Conservation (phyloP, 2,888 invertebrate species). For the Drosophila kambysellisi region DNA sequence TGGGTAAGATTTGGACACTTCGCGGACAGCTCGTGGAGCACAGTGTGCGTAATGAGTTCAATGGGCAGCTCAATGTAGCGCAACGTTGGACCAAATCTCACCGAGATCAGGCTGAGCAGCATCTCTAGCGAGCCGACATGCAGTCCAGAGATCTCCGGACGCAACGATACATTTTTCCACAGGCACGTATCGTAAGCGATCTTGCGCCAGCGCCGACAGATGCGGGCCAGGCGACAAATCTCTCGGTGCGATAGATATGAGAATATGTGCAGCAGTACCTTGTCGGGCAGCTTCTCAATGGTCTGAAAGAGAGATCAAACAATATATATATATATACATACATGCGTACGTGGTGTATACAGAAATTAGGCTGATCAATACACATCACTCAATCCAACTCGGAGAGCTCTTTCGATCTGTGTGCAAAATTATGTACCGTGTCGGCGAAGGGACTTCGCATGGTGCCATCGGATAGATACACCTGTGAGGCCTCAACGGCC, state of each 20-base stretch:
- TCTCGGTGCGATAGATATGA: constrained; percentile 97
- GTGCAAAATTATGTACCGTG: constrained; percentile 88
- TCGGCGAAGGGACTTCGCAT: constrained; percentile 92
- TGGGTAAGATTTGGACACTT: constrained; percentile 98
- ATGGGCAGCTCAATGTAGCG: constrained; percentile 97
- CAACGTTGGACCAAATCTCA: constrained; percentile 94
- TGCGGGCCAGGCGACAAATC: constrained; percentile 96
- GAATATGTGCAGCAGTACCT: constrained; percentile 97
- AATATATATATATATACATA: constrained; percentile 7
- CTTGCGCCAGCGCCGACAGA: constrained; percentile 98
- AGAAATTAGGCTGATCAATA: constrained; percentile 20
- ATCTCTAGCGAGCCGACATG: constrained; percentile 92
- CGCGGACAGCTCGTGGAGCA: constrained; percentile 97
- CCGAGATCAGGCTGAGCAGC: constrained; percentile 93
- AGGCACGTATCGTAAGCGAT: constrained; percentile 97
- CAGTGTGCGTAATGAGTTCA: constrained; percentile 97
- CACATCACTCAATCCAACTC: not conserved
- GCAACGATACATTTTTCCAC: constrained; percentile 97
- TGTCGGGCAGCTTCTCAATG: constrained; percentile 98
- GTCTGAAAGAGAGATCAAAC: constrained; percentile 88
- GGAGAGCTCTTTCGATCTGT: not conserved
- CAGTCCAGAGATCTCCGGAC: constrained; percentile 97
- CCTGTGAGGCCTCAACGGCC: constrained; percentile 94
- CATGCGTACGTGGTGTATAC: not conserved
- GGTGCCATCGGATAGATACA: constrained; percentile 93